phyloP scores from a whole-genome alignment of 2,888 invertebrate species.

The Xestia ashworthii region DNA sequence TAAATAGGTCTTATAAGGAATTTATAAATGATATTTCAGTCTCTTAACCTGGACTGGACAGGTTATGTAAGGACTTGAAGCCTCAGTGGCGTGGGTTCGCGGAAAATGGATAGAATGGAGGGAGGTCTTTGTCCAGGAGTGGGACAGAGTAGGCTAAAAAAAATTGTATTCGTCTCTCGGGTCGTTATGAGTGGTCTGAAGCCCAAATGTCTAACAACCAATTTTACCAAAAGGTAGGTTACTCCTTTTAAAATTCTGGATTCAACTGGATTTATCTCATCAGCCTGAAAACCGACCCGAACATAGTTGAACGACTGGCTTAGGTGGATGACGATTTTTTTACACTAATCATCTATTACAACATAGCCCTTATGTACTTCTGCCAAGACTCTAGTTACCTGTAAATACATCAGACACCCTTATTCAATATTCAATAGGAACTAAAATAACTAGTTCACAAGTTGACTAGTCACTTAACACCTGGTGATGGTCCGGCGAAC shows the following conservation, averaged over 20 bases:
- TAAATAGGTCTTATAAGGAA: not conserved
- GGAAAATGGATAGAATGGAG: not conserved
- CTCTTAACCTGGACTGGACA: not conserved
- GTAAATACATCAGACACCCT: not conserved
- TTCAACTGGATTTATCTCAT: not conserved
- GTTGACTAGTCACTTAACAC: constrained; percentile 43
- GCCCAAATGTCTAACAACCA: not conserved
- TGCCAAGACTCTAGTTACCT: not conserved
- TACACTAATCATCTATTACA: not conserved
- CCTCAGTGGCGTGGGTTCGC: not conserved
- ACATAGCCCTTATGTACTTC: not conserved
- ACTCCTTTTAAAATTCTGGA: not conserved
- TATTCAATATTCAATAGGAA: constrained; percentile 2
- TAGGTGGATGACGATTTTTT: not conserved
- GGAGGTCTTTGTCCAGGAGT: not conserved
- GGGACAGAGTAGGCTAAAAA: not conserved
- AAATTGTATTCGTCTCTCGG: too few species aligned
- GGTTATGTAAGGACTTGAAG: not conserved
- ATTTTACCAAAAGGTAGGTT: not conserved
- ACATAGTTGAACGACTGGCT: not conserved
- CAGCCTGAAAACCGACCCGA: not conserved
- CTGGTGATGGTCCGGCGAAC: constrained; percentile 29
- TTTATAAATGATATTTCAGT: not conserved
- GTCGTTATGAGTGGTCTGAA: not conserved
- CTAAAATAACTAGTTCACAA: constrained; percentile 29